phyloP scores from a whole-genome alignment of 2,888 invertebrate genomes.

The Cerceris ruficornis region DNA sequence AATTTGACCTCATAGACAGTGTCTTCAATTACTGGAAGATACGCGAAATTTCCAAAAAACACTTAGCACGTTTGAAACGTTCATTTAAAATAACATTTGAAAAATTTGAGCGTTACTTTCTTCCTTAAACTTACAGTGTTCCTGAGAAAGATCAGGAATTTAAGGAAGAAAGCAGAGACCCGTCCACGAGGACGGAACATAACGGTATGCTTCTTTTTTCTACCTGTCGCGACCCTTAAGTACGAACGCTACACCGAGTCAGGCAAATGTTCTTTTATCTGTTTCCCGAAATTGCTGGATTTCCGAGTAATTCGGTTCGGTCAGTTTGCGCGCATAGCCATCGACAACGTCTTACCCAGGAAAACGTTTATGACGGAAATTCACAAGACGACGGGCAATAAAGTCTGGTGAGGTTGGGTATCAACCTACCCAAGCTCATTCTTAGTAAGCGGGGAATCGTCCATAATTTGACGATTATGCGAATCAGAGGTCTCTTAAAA shows the following conservation, averaged over 20 bases:
- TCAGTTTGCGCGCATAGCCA: not conserved
- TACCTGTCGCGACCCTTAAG: constrained; percentile 58
- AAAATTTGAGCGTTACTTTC: not conserved
- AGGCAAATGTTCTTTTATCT: constrained; percentile 42
- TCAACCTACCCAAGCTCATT: not conserved
- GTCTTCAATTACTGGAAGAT: too few species aligned
- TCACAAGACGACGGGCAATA: constrained; percentile 3
- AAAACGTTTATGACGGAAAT: constrained; percentile 28
- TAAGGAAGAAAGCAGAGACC: constrained; percentile 8
- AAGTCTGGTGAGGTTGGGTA: constrained; percentile 1
- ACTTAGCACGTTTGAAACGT: not conserved
- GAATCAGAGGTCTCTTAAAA: constrained; percentile 8
- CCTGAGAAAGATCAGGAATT: not conserved
- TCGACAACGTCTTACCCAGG: not conserved
- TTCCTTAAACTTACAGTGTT: constrained; percentile 26
- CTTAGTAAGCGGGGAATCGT: constrained; percentile 17
- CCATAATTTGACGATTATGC: constrained; percentile 38
- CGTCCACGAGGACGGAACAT: constrained; percentile 24
- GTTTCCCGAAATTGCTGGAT: constrained; percentile 34
- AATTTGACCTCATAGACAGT: too few species aligned
- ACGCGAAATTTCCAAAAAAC: too few species aligned
- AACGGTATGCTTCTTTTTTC: constrained; percentile 57
- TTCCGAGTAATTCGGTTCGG: constrained; percentile 8
- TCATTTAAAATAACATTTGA: not conserved
- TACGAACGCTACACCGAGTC: constrained; percentile 20